These are phyloP conservation scores for Labeo catla DNA, from an alignment of 2,113 vertebrate species.

Conservation along the genomic window DNA sequence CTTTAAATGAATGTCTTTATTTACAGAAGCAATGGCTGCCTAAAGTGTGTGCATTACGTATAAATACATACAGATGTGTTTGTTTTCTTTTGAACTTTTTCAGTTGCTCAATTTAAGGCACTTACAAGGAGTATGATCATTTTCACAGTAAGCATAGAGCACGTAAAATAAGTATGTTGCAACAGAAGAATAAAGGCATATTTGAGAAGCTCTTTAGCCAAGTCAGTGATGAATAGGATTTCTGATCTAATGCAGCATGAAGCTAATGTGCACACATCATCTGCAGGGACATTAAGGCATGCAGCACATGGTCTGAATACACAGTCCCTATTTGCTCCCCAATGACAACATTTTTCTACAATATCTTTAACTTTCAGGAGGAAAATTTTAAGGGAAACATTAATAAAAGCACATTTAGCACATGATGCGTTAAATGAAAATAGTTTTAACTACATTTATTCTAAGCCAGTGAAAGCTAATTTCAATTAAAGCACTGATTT, in stretches of 20 bases:
- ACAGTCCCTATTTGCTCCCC: constrained; percentile 58
- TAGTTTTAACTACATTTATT: constrained; percentile 69
- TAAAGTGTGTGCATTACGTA: constrained; percentile 67
- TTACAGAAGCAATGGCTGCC: constrained; percentile 83
- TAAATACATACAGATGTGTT: neutral
- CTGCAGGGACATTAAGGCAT: constrained; percentile 37
- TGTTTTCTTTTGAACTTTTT: constrained; percentile 82
- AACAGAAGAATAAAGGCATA: neutral
- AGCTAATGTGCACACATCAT: constrained; percentile 48
- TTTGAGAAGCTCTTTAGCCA: constrained; percentile 17
- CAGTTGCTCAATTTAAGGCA: neutral
- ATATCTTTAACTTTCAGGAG: constrained; percentile 68
- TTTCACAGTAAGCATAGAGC: neutral
- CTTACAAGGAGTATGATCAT: neutral
- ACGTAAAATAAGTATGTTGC: neutral
- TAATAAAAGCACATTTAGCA: constrained; percentile 71
- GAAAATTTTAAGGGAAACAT: constrained; percentile 65
- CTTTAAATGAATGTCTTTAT: neutral
- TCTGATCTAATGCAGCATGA: constrained; percentile 49
- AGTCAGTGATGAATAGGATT: constrained; percentile 41
- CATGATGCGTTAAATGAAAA: constrained; percentile 81
- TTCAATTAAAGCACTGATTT: constrained; percentile 68
- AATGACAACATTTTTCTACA: constrained; percentile 66
- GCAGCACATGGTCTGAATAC: constrained; percentile 31
- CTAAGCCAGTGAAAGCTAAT: constrained; percentile 68